Conservation (phyloP, 2,797 vertebrate genomes). For the Channa striata region DNA sequence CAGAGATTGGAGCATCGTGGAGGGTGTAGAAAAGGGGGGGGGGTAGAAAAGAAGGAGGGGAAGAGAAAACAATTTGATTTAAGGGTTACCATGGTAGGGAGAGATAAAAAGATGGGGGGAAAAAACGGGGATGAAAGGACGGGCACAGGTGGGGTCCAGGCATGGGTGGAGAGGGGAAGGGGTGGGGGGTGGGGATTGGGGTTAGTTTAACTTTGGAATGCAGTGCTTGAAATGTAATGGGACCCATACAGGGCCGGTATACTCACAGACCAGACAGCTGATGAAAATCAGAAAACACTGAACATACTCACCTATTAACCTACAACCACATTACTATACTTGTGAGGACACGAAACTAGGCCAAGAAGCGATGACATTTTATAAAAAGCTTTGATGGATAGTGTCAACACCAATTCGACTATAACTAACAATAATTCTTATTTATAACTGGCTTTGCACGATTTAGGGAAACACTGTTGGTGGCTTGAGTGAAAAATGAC, state of each 20-base stretch:
- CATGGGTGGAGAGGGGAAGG: constrained; percentile 50
- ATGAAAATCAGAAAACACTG: constrained; percentile 63
- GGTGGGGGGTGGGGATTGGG: constrained; percentile 44
- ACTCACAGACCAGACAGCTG: constrained; percentile 52
- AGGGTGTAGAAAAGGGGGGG: constrained; percentile 22
- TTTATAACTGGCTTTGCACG: too few species aligned
- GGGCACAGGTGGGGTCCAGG: constrained; percentile 34
- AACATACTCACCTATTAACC: constrained; percentile 65
- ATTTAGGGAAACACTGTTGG: too few species aligned
- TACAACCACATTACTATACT: constrained; percentile 69
- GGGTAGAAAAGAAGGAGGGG: constrained; percentile 41
- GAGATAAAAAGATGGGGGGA: not conserved
- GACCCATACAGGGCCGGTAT: constrained; percentile 65
- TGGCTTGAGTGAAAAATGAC: too few species aligned
- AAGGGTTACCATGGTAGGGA: not conserved
- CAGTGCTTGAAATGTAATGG: constrained; percentile 67
- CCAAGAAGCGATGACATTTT: too few species aligned
- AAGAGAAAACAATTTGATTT: constrained; percentile 49
- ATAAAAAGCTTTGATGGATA: not conserved
- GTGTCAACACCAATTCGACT: not conserved
- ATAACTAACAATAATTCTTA: not conserved
- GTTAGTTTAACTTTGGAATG: constrained; percentile 76
- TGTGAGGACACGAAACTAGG: constrained; percentile 54
- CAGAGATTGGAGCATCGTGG: constrained; percentile 25
- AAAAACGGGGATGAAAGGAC: constrained; percentile 5